A percentile compares a stretch with the other conserved stretches of the same genome.
These are phyloP conservation scores for Pitta sordida DNA, from an alignment of 2,113 vertebrate genomes.

Conservation along the genomic window DNA sequence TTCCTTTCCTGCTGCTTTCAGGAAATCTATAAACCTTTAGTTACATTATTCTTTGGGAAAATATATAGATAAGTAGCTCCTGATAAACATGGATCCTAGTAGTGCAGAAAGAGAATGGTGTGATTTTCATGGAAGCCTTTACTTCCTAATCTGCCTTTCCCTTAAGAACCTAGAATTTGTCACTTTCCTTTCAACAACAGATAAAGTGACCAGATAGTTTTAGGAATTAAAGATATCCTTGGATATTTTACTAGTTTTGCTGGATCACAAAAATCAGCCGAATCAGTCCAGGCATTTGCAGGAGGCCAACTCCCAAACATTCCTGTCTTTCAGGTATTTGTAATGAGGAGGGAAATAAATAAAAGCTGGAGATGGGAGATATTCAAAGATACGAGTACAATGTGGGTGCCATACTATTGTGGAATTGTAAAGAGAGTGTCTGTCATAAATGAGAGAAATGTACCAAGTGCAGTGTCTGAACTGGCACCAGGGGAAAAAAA, in stretches of 20 bases:
- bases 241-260: not conserved
- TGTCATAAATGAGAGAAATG: not conserved
- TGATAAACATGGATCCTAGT: not conserved
- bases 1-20: not conserved
- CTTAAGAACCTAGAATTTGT: not conserved
- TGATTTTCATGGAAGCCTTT: not conserved
- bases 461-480: not conserved
- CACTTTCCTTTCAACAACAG: not conserved
- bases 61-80: not conserved
- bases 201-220: not conserved
- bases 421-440: not conserved
- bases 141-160: not conserved
- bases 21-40: not conserved
- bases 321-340: not conserved
- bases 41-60: not conserved
- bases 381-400: not conserved
- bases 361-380: not conserved
- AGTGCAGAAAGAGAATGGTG: not conserved
- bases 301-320: not conserved
- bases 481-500: not conserved
- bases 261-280: not conserved
- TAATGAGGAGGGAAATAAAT: not conserved
- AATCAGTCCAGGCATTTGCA: not conserved
- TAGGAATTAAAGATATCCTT: not conserved
- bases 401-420: not conserved